Conservation (phyloP, 2,797 vertebrate genomes). For the Enteromius trimaculatus region DNA sequence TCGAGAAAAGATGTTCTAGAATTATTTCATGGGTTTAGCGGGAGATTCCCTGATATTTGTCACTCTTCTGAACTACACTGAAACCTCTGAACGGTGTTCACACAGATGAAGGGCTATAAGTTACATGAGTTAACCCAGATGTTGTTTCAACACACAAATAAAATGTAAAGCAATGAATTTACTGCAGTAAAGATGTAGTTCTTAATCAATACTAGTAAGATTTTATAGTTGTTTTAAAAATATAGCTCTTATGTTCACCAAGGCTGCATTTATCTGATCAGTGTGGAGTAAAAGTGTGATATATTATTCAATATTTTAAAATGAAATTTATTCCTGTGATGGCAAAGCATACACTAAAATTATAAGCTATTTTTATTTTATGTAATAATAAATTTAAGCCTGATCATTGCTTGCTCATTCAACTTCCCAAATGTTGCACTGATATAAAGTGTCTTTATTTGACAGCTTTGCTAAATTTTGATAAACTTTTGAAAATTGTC, state of each 20-base stretch:
- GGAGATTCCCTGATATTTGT: constrained; percentile 7
- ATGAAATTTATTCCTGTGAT: neutral
- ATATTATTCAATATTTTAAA: neutral
- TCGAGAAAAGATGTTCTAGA: constrained; percentile 21
- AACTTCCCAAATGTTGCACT: neutral
- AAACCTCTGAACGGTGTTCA: neutral
- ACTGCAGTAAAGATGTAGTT: neutral
- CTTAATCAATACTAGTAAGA: neutral
- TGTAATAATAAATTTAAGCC: neutral
- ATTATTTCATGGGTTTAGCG: constrained; percentile 2
- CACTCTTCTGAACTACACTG: neutral
- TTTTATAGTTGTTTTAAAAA: neutral
- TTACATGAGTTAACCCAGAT: neutral
- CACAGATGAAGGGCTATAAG: neutral
- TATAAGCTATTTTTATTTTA: neutral
- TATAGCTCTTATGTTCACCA: neutral
- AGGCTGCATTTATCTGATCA: neutral
- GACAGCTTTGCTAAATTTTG: neutral
- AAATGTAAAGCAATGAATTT: neutral
- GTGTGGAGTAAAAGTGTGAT: neutral
- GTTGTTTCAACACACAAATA: neutral
- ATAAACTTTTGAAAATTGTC: neutral
- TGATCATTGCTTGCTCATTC: neutral
- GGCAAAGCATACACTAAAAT: neutral
- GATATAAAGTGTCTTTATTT: neutral